Percentiles rank a stretch among this genome's conserved stretches.
phyloP scores from a whole-genome alignment of 2,113 vertebrate genomes.

The Archilochus colubris region DNA sequence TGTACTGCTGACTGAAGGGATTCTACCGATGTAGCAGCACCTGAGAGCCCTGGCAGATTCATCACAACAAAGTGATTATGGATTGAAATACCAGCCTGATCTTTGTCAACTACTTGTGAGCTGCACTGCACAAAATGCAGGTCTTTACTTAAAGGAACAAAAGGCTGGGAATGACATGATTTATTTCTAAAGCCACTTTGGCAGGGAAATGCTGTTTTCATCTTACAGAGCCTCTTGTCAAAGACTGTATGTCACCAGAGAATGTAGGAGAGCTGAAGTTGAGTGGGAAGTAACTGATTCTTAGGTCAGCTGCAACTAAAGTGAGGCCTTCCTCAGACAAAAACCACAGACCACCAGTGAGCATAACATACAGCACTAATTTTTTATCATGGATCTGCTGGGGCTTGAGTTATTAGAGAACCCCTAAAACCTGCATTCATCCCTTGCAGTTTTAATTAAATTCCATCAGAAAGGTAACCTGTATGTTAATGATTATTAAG shows the following conservation, averaged over 20 bases:
- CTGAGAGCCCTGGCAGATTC: neutral
- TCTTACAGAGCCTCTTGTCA: neutral
- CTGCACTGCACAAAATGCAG: neutral
- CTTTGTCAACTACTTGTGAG: neutral
- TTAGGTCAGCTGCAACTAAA: neutral
- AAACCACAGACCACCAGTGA: neutral
- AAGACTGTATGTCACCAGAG: neutral
- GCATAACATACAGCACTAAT: neutral
- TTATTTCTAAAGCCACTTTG: neutral
- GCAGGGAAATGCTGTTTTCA: neutral
- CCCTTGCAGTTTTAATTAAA: neutral
- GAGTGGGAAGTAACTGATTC: neutral
- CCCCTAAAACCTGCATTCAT: neutral
- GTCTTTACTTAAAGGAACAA: neutral
- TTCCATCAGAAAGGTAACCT: neutral
- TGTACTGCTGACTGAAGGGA: neutral
- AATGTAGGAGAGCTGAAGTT: neutral
- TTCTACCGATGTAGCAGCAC: neutral
- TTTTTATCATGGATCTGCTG: neutral
- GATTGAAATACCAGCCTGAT: neutral
- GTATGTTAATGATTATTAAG: neutral
- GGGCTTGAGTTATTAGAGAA: neutral
- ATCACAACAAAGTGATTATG: neutral
- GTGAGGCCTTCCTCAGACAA: neutral
- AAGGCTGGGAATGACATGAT: neutral